Evolutionary conservation across 2,888 invertebrate species (phyloP), one percentile per base, ranked within the genome.

Genomic region (Tenthredo livida): DNA sequence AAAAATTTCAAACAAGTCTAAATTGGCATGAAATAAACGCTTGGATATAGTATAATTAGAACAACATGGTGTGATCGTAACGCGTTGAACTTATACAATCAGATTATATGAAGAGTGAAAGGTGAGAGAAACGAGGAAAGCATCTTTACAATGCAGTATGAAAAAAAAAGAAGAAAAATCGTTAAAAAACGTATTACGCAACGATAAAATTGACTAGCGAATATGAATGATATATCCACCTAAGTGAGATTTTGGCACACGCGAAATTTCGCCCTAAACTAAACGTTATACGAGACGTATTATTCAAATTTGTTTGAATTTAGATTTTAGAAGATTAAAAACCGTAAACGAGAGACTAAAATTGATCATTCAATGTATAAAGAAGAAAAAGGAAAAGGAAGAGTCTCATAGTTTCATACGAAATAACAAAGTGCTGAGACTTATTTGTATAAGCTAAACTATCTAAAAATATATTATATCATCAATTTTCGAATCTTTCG

Each of bases 91-190:
- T n/a, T 70, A 70, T 70, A 65, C n/a, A n/a, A 17, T n/a, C 1
- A 33, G 15, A 70, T 33, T 73, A 73, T 25, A 75, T 50, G 9
- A 47, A 37, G n/a, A 43, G 75, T 75, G 75, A 75, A 47, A 75
- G 75, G 47, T 25, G 25, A 75, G 15, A 25, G 12, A 25, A 47
- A 43, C 5, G 17, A 15, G 25, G 9, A 50, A 75, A 75, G 15
- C 25, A 75, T 75, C 15, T 75, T 75, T 25, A 15, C 10, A 75
- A 43, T 21, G 21, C 12, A 12, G 12, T 10, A 75, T 37, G 7
- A 37, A 73, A 73, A 73, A 73, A 4, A 33, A 33, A 33, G 4
- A 33, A 33, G 2, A 33, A 33, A 33, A 47, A 73, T 73, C 12
- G 72, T 72, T 40, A 1, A 37, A 37, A n/a, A 72, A 72, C 33